Conservation (phyloP, 2,888 invertebrate genomes). For the Molorchus minor region DNA sequence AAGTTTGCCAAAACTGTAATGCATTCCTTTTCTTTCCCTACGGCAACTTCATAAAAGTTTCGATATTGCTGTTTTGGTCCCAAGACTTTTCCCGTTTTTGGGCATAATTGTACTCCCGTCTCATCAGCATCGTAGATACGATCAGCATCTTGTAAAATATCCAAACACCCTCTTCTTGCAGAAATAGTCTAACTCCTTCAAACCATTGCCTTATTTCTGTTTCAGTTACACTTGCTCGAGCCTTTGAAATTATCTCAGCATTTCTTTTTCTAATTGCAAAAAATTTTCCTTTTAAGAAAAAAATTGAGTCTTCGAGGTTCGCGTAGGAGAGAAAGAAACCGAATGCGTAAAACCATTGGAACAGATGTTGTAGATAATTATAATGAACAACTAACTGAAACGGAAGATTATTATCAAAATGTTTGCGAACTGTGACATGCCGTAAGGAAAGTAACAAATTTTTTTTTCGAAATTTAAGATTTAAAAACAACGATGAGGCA, state of each 20-base stretch:
- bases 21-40: not conserved
- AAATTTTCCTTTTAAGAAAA: no score
- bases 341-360: not conserved
- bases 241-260: conserved; percentile 15
- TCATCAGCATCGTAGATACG: conserved; percentile 17
- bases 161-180: not conserved
- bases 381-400: not conserved
- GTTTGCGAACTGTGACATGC: not conserved
- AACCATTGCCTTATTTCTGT: not conserved
- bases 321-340: not conserved
- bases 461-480: not conserved
- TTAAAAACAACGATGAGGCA: not conserved
- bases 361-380: not conserved
- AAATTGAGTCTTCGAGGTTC: not conserved
- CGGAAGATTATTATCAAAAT: not conserved
- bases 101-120: not conserved
- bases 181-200: not conserved
- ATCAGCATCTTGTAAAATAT: conserved; percentile 1
- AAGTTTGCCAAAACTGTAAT: conserved; percentile 10
- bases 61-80: not conserved
- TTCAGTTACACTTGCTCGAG: conserved; percentile 1
- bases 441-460: not conserved
- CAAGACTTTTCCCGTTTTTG: not conserved
- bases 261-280: conserved; percentile 16
- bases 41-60: not conserved